phyloP scores from a whole-genome alignment of 2,797 vertebrate genomes.

The Geotrypetes seraphini region DNA sequence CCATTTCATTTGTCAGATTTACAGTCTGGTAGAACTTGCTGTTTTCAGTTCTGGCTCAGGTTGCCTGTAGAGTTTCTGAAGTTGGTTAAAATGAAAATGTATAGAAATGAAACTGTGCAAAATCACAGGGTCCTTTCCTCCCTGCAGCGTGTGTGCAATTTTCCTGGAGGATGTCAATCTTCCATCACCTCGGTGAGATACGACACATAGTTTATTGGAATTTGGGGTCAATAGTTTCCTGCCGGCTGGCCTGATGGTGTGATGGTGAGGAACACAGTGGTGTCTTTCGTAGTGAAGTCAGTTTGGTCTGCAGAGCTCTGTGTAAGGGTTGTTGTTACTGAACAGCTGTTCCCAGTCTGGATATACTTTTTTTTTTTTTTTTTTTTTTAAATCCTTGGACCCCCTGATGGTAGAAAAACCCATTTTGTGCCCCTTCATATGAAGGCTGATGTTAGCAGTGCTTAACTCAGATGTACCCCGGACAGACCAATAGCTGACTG shows the following conservation, averaged over 20 bases:
- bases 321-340: slow-evolving; percentile 25
- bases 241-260: background rate
- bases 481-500: slow-evolving; percentile 20
- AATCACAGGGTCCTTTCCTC: background rate
- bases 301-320: slow-evolving; percentile 5
- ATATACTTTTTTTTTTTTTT: slow-evolving; percentile 47
- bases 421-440: slow-evolving; percentile 48
- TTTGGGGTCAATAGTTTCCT: background rate
- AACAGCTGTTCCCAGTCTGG: slow-evolving; percentile 49
- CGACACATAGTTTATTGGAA: background rate
- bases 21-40: background rate
- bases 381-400: slow-evolving; percentile 43
- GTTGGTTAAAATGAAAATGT: background rate
- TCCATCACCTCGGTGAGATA: background rate
- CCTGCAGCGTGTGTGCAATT: too few species aligned
- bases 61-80: background rate
- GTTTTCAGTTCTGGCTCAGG: background rate
- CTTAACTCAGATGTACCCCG: slow-evolving; percentile 20
- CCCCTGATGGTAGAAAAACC: slow-evolving; percentile 34
- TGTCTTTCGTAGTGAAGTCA: slow-evolving; percentile 3
- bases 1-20: background rate
- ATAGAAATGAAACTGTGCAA: background rate
- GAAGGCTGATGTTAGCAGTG: slow-evolving; percentile 41
- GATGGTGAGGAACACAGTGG: background rate
- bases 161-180: too few species aligned